Conservation (phyloP, 2,888 invertebrate genomes). For the Ennomos quercinarius region DNA sequence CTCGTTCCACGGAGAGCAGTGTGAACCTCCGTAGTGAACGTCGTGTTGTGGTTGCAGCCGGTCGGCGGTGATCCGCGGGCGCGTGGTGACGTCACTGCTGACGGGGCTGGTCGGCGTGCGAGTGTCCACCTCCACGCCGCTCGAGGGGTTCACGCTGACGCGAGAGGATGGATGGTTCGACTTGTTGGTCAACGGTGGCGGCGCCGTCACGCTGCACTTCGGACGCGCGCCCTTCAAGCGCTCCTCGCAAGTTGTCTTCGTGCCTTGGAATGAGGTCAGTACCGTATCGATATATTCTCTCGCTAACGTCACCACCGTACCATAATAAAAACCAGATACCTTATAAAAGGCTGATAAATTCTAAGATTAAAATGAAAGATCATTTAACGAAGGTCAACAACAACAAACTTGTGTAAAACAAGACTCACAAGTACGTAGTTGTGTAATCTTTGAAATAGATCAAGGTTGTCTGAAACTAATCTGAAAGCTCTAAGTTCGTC, state of each 20-base stretch:
- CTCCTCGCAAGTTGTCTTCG: conserved; percentile 94
- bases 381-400: no score
- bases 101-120: conserved; percentile 98
- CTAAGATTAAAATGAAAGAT: no score
- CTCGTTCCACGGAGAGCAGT: neutral
- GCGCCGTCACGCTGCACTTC: conserved; percentile 97
- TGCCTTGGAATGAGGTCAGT: conserved; percentile 97
- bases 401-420: no score
- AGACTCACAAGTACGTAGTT: no score
- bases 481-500: conserved; percentile 22
- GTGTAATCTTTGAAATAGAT: conserved; percentile 20
- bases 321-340: neutral
- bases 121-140: conserved; percentile 96
- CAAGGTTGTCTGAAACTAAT: conserved; percentile 33
- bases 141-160: conserved; percentile 98
- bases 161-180: conserved; percentile 98
- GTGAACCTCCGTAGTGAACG: neutral
- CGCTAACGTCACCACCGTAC: neutral
- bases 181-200: conserved; percentile 99
- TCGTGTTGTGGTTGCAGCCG: conserved; percentile 87
- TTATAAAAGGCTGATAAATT: neutral
- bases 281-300: neutral
- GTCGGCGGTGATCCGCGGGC: conserved; percentile 98
- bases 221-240: conserved; percentile 96
- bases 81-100: conserved; percentile 95